Percentiles rank a stretch among this genome's conserved stretches.
These are phyloP conservation scores for Chesias legatella DNA, from an alignment of 2,888 invertebrate species.

Conservation along the genomic window DNA sequence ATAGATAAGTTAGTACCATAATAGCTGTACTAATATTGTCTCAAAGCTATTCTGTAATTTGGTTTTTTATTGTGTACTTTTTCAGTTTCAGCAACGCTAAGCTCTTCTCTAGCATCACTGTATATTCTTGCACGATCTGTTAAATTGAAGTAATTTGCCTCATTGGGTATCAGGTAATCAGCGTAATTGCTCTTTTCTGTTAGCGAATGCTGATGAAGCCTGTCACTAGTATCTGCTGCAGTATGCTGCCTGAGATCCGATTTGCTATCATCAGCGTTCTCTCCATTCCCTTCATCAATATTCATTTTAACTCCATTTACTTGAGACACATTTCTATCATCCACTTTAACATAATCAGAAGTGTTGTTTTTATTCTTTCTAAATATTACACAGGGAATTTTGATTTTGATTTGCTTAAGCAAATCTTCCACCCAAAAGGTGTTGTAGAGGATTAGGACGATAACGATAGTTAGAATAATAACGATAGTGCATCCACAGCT, in stretches of 20 bases:
- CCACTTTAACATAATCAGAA: neutral
- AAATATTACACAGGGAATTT: constrained; percentile 28
- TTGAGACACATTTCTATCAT: neutral
- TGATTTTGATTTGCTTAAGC: constrained; percentile 24
- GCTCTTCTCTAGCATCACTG: neutral
- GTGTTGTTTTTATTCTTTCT: constrained; percentile 8
- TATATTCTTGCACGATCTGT: neutral
- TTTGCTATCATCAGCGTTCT: no score
- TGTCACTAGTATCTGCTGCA: neutral
- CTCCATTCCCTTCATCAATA: neutral
- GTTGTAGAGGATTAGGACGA: constrained; percentile 32
- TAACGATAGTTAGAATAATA: constrained; percentile 24
- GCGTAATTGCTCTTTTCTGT: neutral
- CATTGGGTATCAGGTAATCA: neutral
- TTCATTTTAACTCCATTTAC: neutral
- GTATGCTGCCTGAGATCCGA: neutral
- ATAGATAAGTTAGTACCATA: no score
- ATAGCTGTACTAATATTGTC: neutral
- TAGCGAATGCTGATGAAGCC: neutral
- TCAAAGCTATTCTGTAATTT: constrained; percentile 7
- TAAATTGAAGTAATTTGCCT: constrained; percentile 6
- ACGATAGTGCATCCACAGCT: constrained; percentile 28
- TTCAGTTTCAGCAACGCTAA: neutral
- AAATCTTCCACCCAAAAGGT: constrained; percentile 35
- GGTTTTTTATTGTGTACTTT: neutral